phyloP scores from a whole-genome alignment of 2,888 invertebrate species.

The Acronicta psi region DNA sequence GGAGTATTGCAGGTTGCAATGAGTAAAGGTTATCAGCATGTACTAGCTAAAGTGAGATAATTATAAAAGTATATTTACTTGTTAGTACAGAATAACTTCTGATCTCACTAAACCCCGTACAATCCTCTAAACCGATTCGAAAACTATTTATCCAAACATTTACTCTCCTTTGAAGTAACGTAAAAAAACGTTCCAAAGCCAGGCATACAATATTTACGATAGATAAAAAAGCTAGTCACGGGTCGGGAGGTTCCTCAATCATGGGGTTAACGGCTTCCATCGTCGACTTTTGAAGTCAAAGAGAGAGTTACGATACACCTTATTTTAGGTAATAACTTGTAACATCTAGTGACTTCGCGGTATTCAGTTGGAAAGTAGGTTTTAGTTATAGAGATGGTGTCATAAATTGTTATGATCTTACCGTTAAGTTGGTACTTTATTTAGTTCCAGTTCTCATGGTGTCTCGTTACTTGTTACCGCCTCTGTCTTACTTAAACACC shows the following conservation, averaged over 20 bases:
- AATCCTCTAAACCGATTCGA: slow-evolving; percentile 22
- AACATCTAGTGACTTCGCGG: slow-evolving; percentile 17
- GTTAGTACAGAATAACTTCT: slow-evolving; percentile 17
- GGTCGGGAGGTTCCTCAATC: slow-evolving; percentile 53
- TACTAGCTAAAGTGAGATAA: too few relatives aligned
- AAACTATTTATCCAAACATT: slow-evolving; percentile 12
- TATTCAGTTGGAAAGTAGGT: slow-evolving; percentile 37
- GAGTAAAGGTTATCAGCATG: too few relatives aligned
- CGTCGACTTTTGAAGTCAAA: slow-evolving; percentile 46
- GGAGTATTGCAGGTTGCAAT: too few relatives aligned
- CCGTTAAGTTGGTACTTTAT: slow-evolving; percentile 27
- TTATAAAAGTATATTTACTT: slow-evolving; percentile 2
- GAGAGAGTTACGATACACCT: slow-evolving; percentile 54
- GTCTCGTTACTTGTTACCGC: slow-evolving; percentile 20
- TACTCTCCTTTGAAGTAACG: slow-evolving; percentile 26
- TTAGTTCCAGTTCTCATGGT: slow-evolving; percentile 21
- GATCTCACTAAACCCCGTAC: slow-evolving; percentile 19
- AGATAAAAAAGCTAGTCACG: slow-evolving; percentile 49
- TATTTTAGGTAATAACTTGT: slow-evolving; percentile 53
- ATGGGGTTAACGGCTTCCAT: slow-evolving; percentile 55
- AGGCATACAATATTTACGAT: slow-evolving; percentile 47
- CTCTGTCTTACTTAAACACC: slow-evolving; percentile 22
- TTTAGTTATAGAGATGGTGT: slow-evolving; percentile 40
- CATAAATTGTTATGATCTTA: slow-evolving; percentile 43
- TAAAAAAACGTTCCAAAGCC: slow-evolving; percentile 36